These are phyloP conservation scores for Stichodactyla helianthus DNA, from an alignment of 64 coral and sea anemone genomes.

Conservation along the genomic window DNA sequence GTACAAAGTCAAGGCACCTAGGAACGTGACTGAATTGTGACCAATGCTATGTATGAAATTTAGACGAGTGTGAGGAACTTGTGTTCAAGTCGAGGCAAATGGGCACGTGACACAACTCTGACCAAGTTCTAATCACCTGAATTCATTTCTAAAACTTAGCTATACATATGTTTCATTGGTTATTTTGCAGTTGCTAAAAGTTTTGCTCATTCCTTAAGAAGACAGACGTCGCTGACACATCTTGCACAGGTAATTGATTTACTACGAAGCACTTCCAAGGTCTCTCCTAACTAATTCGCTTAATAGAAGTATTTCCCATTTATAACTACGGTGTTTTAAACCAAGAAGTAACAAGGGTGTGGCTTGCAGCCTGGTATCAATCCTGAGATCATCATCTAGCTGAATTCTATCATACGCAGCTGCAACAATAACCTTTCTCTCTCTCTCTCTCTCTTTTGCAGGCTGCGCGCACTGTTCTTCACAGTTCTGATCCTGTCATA, in stretches of 20 bases:
- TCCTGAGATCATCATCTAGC: too few relatives aligned
- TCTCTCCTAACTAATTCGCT: neutral
- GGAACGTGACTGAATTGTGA: neutral
- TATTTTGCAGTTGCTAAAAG: conserved; percentile 88
- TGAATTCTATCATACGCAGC: too few relatives aligned
- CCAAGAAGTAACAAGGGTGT: too few relatives aligned
- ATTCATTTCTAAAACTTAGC: neutral
- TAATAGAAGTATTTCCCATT: too few relatives aligned
- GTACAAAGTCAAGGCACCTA: too few relatives aligned
- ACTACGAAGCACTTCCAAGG: neutral
- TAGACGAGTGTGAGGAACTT: too few relatives aligned
- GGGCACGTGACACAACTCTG: too few relatives aligned
- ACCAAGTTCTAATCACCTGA: too few relatives aligned
- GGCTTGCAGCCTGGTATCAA: too few relatives aligned
- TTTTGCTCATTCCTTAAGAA: conserved; percentile 87
- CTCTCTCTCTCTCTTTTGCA: conserved; percentile 9
- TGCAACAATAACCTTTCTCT: neutral
- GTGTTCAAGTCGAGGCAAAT: too few relatives aligned
- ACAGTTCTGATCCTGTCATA: conserved; percentile 87
- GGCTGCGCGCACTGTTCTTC: conserved; percentile 90
- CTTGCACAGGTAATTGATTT: conserved; percentile 69
- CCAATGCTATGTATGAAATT: neutral
- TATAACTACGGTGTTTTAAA: too few relatives aligned
- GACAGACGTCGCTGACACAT: conserved; percentile 95
- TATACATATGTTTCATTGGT: neutral